phyloP scores from a whole-genome alignment of 2,797 vertebrate species.

The Sardinella longiceps region DNA sequence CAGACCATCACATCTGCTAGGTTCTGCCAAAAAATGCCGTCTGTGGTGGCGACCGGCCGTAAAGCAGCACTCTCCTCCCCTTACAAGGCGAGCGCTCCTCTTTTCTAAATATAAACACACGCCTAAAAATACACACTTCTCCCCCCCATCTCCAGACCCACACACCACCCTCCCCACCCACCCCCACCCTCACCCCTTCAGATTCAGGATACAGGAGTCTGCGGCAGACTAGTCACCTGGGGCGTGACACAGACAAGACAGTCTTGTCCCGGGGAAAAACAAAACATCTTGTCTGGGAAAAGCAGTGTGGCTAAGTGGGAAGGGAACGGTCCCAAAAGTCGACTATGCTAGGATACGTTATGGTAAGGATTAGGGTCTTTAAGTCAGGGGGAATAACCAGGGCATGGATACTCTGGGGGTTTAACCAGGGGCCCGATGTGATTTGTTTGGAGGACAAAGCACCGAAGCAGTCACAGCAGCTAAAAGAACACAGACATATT shows the following conservation, averaged over 20 bases:
- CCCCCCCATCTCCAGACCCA: not conserved
- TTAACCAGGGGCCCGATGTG: not conserved
- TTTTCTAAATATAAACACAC: conserved; percentile 68
- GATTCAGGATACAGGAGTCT: not conserved
- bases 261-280: not conserved
- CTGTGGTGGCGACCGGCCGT: conserved; percentile 41
- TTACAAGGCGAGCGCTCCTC: conserved; percentile 66
- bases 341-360: not conserved
- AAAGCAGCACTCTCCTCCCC: conserved; percentile 58
- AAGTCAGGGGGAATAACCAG: not conserved
- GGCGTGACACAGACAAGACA: not conserved
- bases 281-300: not conserved
- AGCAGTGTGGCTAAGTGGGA: not conserved
- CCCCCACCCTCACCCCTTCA: not conserved
- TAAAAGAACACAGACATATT: not conserved
- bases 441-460: not conserved
- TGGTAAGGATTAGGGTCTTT: not conserved
- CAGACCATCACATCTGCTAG: conserved; percentile 39
- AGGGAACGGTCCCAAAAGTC: not conserved
- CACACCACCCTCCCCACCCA: not conserved
- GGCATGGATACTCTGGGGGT: not conserved
- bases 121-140: conserved; percentile 54
- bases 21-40: conserved; percentile 61
- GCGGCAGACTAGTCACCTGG: not conserved
- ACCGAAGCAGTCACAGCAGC: not conserved